Evolutionary conservation across 2,113 vertebrate genomes (phyloP).

Genomic region (Mus pahari): DNA sequence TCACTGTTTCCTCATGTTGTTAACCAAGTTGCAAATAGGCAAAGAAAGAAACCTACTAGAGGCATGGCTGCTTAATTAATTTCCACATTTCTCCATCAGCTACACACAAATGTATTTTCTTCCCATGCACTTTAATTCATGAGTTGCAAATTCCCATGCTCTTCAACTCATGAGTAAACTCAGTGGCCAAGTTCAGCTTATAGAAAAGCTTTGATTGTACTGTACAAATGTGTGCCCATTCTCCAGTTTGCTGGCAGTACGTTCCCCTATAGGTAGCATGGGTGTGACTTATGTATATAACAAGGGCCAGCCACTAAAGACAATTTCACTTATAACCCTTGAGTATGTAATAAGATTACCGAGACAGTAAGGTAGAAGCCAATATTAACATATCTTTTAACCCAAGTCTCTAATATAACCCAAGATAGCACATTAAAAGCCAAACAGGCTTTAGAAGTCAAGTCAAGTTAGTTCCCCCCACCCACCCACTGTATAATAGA

Average conservation of each 20-base stretch:
- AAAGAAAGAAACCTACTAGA: constrained; percentile 31
- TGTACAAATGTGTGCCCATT: background rate
- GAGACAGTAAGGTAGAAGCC: background rate
- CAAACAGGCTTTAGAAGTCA: background rate
- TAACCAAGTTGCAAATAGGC: constrained; percentile 55
- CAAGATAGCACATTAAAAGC: too few species aligned
- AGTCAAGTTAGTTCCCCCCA: background rate
- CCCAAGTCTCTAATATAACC: background rate
- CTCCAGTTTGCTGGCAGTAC: background rate
- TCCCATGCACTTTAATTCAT: constrained; percentile 19
- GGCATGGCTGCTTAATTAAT: constrained; percentile 40
- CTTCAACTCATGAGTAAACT: constrained; percentile 26
- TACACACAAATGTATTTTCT: constrained; percentile 55
- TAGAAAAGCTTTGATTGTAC: constrained; percentile 13
- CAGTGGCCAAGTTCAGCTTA: background rate
- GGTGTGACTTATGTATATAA: background rate
- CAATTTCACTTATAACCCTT: constrained; percentile 3
- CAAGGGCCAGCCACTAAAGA: background rate
- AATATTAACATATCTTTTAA: background rate
- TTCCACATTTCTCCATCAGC: constrained; percentile 28
- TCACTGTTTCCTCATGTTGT: constrained; percentile 26
- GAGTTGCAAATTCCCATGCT: constrained; percentile 14
- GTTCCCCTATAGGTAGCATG: background rate
- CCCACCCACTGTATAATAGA: background rate
- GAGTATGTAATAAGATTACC: background rate